Conservation (phyloP, 2,797 vertebrate species). For the Diplodus puntazzo region DNA sequence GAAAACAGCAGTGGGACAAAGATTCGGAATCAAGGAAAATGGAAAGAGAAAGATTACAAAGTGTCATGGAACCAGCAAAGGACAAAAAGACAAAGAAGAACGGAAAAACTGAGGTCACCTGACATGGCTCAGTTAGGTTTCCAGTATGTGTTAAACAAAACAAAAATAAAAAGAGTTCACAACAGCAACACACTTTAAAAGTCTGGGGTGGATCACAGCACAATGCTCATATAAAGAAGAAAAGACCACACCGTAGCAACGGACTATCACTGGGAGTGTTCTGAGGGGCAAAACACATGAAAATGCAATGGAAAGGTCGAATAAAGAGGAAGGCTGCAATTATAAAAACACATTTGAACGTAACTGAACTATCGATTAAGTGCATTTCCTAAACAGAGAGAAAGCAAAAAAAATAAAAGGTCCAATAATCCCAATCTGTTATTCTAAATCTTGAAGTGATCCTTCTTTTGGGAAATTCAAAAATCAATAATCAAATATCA, state of each 20-base stretch:
- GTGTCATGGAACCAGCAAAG: slow-evolving; percentile 27
- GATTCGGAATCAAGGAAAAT: neutral
- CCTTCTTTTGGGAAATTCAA: slow-evolving; percentile 2
- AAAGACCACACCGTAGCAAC: slow-evolving; percentile 18
- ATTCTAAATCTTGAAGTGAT: slow-evolving; percentile 4
- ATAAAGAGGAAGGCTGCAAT: slow-evolving; percentile 2
- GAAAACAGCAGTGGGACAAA: slow-evolving; percentile 57
- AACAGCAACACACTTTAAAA: slow-evolving; percentile 58
- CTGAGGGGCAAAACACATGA: slow-evolving; percentile 25
- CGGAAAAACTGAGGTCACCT: slow-evolving; percentile 78
- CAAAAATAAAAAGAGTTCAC: slow-evolving; percentile 63
- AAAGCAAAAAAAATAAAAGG: slow-evolving; percentile 1
- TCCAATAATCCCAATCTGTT: neutral
- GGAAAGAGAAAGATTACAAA: slow-evolving; percentile 25
- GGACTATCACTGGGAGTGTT: slow-evolving; percentile 19
- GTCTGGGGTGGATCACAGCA: slow-evolving; percentile 61
- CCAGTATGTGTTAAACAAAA: slow-evolving; percentile 69
- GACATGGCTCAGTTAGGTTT: slow-evolving; percentile 79
- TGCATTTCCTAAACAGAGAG: slow-evolving; percentile 46
- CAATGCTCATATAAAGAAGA: slow-evolving; percentile 29
- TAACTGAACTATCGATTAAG: slow-evolving; percentile 52
- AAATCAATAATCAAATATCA: slow-evolving; percentile 2
- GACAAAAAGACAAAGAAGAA: slow-evolving; percentile 29
- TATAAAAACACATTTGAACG: slow-evolving; percentile 16
- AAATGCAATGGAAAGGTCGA: slow-evolving; percentile 6